Conservation (phyloP, 2,888 invertebrate genomes). For the Tortrix viridana region DNA sequence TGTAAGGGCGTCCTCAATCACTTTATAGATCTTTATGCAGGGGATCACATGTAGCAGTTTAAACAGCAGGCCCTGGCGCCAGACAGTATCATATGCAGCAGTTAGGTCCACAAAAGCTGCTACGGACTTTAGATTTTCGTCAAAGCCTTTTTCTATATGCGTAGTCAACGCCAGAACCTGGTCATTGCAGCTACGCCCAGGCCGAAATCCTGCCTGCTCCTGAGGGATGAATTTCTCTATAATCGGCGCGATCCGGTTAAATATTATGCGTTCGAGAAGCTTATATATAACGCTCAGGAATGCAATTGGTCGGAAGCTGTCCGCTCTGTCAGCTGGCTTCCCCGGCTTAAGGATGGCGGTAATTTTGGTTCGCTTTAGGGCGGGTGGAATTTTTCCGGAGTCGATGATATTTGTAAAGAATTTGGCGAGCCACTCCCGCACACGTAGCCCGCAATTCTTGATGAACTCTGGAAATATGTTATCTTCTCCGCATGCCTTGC, state of each 20-base stretch:
- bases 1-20: conserved; percentile 11
- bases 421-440: conserved; percentile 3
- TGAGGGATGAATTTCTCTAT: conserved; percentile 1
- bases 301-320: conserved; percentile 2
- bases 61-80: conserved; percentile 4
- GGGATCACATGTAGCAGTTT: conserved; percentile 5
- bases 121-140: not conserved
- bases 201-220: conserved; percentile 7
- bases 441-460: not conserved
- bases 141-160: conserved; percentile 1
- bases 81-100: conserved; percentile 4
- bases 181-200: conserved; percentile 1
- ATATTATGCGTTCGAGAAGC: conserved; percentile 2
- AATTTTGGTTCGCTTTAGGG: conserved; percentile 1
- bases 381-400: not conserved
- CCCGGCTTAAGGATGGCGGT: conserved; percentile 6
- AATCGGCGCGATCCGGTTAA: not conserved
- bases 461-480: conserved; percentile 4
- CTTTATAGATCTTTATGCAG: conserved; percentile 10
- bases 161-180: conserved; percentile 1
- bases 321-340: conserved; percentile 1
- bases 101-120: conserved; percentile 9
- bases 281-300: conserved; percentile 3
- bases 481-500: conserved; percentile 7
- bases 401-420: not conserved